Evolutionary conservation across 2,888 invertebrate genomes (phyloP).

Genomic region (Polydrusus pterygomalis): DNA sequence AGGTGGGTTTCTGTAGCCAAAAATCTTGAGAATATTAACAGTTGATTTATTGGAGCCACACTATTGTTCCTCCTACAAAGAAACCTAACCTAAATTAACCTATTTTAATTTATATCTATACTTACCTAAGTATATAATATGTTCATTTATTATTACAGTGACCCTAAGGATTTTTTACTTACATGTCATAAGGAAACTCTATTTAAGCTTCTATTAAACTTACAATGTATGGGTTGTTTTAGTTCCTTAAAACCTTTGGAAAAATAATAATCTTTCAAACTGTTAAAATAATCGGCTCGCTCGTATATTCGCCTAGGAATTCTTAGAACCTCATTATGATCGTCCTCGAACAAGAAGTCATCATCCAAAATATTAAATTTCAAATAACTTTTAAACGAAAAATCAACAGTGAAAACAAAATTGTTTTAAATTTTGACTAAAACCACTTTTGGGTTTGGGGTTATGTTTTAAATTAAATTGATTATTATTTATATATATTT

Average conservation of each 20-base stretch:
- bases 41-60: not conserved
- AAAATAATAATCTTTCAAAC: conserved; percentile 1
- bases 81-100: no score
- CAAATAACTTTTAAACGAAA: no score
- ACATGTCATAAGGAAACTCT: conserved; percentile 10
- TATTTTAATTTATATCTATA: no score
- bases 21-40: conserved; percentile 5
- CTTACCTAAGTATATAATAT: no score
- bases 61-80: conserved; percentile 4
- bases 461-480: no score
- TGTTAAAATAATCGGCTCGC: conserved; percentile 10
- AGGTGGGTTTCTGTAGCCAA: not conserved
- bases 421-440: no score
- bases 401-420: no score
- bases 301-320: conserved; percentile 7
- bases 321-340: not conserved
- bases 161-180: not conserved
- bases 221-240: not conserved
- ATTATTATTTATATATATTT: no score
- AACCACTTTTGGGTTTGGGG: no score
- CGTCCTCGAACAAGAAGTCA: no score
- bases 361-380: no score
- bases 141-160: not conserved
- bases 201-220: not conserved
- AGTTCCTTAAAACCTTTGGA: not conserved